Evolutionary conservation across 2,888 invertebrate species (phyloP).

Genomic region (Tenthredo livida): DNA sequence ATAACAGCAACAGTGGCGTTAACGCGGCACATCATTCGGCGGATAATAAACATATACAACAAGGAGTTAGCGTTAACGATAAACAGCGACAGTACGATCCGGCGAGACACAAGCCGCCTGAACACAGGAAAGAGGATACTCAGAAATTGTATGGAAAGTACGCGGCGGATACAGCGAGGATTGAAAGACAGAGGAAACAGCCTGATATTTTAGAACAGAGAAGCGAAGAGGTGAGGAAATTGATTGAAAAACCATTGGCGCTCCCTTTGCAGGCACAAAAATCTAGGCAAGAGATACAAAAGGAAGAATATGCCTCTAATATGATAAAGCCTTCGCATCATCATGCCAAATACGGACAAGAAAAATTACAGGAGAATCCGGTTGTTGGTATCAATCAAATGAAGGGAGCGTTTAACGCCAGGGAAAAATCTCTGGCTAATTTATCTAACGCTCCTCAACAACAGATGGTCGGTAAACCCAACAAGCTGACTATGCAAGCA

Average conservation of each 20-base stretch:
- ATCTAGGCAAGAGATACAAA: conserved; percentile 67
- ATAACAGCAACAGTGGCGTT: conserved; percentile 65
- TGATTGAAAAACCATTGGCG: conserved; percentile 72
- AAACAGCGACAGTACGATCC: conserved; percentile 70
- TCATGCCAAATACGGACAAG: conserved; percentile 65
- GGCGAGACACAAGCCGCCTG: conserved; percentile 64
- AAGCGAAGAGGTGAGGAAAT: conserved; percentile 72
- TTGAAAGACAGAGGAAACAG: conserved; percentile 66
- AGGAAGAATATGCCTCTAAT: conserved; percentile 69
- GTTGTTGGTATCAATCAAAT: conserved; percentile 54
- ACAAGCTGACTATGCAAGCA: conserved; percentile 38
- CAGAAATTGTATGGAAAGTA: conserved; percentile 70
- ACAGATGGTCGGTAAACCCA: conserved; percentile 31
- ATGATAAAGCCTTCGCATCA: conserved; percentile 70
- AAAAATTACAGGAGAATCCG: conserved; percentile 58
- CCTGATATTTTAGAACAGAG: conserved; percentile 70
- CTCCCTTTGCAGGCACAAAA: conserved; percentile 67
- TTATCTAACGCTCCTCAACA: conserved; percentile 43
- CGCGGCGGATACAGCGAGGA: conserved; percentile 59
- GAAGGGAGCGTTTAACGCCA: conserved; percentile 40
- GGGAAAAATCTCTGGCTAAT: conserved; percentile 48
- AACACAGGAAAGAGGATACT: conserved; percentile 67
- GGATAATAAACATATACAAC: conserved; percentile 30
- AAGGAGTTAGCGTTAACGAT: no score
- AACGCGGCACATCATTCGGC: conserved; percentile 62